These are phyloP conservation scores for Nomada fucata DNA, from an alignment of 2,888 invertebrate genomes.

Conservation along the genomic window DNA sequence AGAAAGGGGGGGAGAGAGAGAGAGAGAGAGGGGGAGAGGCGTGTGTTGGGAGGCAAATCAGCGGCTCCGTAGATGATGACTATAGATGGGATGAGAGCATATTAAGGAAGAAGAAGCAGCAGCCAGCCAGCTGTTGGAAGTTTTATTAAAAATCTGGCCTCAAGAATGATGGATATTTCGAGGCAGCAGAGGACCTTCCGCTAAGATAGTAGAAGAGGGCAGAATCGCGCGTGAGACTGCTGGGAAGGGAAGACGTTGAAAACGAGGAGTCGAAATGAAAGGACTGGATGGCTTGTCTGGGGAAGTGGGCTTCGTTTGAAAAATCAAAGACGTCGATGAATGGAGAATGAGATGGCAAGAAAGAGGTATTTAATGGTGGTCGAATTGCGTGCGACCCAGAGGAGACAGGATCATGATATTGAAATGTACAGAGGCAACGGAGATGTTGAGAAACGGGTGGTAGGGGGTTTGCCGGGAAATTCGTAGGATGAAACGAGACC, in stretches of 20 bases:
- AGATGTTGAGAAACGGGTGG: neutral
- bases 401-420: conserved; percentile 17
- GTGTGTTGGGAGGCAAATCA: conserved; percentile 72
- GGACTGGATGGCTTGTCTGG: neutral
- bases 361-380: conserved; percentile 19
- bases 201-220: conserved; percentile 48
- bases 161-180: conserved; percentile 80
- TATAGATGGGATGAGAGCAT: conserved; percentile 75
- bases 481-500: conserved; percentile 14
- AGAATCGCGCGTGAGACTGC: conserved; percentile 2
- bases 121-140: conserved; percentile 69
- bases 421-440: conserved; percentile 1
- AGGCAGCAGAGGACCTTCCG: conserved; percentile 57
- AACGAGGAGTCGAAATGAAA: conserved; percentile 24
- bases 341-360: neutral
- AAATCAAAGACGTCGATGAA: conserved; percentile 23
- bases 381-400: conserved; percentile 25
- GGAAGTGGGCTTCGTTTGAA: neutral
- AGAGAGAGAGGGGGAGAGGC: conserved; percentile 12
- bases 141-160: conserved; percentile 82
- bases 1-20: neutral
- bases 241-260: neutral
- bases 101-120: conserved; percentile 70
- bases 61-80: conserved; percentile 76
- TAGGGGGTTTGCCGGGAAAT: neutral